Percentiles rank a stretch among this genome's conserved stretches.
phyloP scores from a whole-genome alignment of 2,797 vertebrate genomes.

The Malurus splendens region DNA sequence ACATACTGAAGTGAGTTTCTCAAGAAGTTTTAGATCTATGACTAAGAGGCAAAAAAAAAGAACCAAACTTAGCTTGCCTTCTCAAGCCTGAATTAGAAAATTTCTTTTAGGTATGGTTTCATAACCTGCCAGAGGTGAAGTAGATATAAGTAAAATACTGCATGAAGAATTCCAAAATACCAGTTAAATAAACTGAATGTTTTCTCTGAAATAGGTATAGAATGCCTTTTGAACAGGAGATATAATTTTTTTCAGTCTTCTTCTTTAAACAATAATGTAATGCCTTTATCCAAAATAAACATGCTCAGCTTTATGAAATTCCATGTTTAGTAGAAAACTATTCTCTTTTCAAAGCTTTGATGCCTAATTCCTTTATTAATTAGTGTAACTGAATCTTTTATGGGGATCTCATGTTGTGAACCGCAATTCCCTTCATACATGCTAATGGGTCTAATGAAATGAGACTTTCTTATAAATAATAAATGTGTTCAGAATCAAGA shows the following conservation, averaged over 20 bases:
- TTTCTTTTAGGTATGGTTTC: background rate
- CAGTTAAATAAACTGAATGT: background rate
- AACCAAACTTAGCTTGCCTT: background rate
- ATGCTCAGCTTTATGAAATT: background rate
- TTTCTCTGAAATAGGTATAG: background rate
- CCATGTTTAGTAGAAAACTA: background rate
- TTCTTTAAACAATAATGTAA: background rate
- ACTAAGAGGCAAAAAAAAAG: background rate
- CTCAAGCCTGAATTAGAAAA: background rate
- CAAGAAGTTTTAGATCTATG: background rate
- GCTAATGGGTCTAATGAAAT: constrained; percentile 26
- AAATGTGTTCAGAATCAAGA: constrained; percentile 16
- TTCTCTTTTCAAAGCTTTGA: background rate
- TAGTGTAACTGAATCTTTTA: background rate
- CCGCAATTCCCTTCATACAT: background rate
- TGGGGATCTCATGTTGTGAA: constrained; percentile 2
- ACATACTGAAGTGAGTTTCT: background rate
- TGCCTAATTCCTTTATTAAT: background rate
- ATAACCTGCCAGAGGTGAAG: background rate
- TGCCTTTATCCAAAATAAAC: background rate
- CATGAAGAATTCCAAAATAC: background rate
- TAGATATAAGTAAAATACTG: background rate
- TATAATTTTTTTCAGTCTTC: background rate
- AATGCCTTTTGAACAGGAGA: background rate
- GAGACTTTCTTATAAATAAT: constrained; percentile 65